Evolutionary conservation across 1,140 invertebrate species (phyloP), one percentile per base, ranked within the genome.

Genomic region (Drusus annulatus): DNA sequence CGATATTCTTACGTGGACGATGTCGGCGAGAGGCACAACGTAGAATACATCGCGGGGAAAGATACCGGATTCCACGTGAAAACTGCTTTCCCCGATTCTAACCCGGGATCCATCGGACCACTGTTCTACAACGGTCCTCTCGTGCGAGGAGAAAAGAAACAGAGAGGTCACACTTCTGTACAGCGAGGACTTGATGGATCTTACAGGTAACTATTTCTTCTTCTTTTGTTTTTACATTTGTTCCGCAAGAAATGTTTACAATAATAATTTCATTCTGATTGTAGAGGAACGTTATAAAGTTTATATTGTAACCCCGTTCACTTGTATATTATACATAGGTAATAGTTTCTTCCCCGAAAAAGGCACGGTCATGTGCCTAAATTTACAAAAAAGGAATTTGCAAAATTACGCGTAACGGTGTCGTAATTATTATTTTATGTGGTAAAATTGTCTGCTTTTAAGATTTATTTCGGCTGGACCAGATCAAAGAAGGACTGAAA

Each of bases 1-100:
- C 89, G 90, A 63, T 94, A 94, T 84, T 91, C 92, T 2, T 94
- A 91, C 83, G 85, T 94, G 17, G 94, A 95, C 82, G 93, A 94
- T 80, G 90, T 93, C 28, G 94, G 94, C 1, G 93, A 94, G 84
- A 87, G 92, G 1, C 93, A 94, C 85, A 93, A 93, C 82, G 93
- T 94, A 0, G 91, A 93, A 6, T 95, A 93, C 86, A 92, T 93
- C 21, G 94, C 94, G 0, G 93, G 93, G 0, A 90, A 93, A 60
- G 91, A 92, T 56, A 94, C 92, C 0, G 94, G 94, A 1, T 95
- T 94, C 84, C 92, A 93, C 84, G 93, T 94, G 1, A 93, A 92
- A 63, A 93, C 93, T 63, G 90, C 93, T 2, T 91, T 92, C 83
- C 94, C 94, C 0, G 94, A 94, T 82, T 92, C 91, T 8, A 86